Percentiles rank a stretch among this genome's conserved stretches.
These are phyloP conservation scores for Timema podura DNA, from an alignment of 2,888 invertebrate genomes.

Conservation along the genomic window DNA sequence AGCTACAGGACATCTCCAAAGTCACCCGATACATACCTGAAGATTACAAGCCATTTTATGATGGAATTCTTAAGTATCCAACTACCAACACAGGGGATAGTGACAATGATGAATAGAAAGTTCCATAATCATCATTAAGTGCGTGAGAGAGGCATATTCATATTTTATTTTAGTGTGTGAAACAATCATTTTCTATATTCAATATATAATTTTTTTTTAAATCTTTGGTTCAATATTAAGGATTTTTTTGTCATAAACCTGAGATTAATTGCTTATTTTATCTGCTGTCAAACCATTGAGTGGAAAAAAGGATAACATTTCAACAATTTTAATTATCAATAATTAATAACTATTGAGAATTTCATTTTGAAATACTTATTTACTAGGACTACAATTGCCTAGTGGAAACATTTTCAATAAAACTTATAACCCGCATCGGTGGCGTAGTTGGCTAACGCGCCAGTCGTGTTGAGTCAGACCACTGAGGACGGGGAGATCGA, in stretches of 20 bases:
- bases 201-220: not conserved
- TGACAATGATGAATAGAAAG: not conserved
- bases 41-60: not conserved
- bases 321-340: not conserved
- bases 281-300: not conserved
- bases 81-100: constrained; percentile 4
- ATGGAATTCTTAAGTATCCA: not conserved
- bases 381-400: not conserved
- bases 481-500: too few relatives aligned
- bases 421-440: not conserved
- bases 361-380: not conserved
- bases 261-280: not conserved
- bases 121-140: not conserved
- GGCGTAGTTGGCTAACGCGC: too few relatives aligned
- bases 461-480: too few relatives aligned
- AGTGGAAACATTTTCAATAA: not conserved
- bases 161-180: constrained; percentile 1
- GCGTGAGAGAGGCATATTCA: not conserved
- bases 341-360: not conserved
- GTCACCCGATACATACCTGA: constrained; percentile 8
- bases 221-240: too few relatives aligned
- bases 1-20: constrained; percentile 12
- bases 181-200: not conserved
- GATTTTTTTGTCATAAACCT: not conserved
- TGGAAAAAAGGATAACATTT: constrained; percentile 7